phyloP scores from a whole-genome alignment of 2,797 vertebrate genomes.

The Pampus argenteus region DNA sequence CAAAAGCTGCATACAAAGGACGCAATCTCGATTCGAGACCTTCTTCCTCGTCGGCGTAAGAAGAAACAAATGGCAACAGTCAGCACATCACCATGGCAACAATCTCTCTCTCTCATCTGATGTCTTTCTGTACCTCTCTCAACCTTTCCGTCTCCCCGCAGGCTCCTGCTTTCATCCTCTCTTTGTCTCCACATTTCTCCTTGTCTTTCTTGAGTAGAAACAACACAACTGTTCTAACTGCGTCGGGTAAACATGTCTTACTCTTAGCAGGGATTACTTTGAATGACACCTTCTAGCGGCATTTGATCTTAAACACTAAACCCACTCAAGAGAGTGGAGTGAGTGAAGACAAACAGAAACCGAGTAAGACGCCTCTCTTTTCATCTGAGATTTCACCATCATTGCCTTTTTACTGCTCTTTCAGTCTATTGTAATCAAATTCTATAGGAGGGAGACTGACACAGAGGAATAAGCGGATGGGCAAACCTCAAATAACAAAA shows the following conservation, averaged over 20 bases:
- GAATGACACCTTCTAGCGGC: conserved; percentile 27
- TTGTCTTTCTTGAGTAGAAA: not conserved
- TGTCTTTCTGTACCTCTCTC: conserved; percentile 27
- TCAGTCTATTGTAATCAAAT: conserved; percentile 26
- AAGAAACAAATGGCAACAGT: conserved; percentile 44
- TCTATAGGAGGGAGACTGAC: not conserved
- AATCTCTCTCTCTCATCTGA: conserved; percentile 39
- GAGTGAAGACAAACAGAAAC: conserved; percentile 28
- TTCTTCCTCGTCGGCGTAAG: conserved; percentile 12
- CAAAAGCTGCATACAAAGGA: conserved; percentile 9
- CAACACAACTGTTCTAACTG: conserved; percentile 16
- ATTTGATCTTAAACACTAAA: conserved; percentile 17
- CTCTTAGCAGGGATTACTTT: conserved; percentile 8
- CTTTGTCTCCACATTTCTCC: not conserved
- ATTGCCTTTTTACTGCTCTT: not conserved
- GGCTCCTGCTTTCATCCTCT: conserved; percentile 29
- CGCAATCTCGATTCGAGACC: conserved; percentile 14
- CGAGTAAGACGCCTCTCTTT: conserved; percentile 26
- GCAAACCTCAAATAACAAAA: not conserved
- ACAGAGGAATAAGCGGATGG: not conserved
- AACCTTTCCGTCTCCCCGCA: conserved; percentile 26
- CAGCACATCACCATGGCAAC: conserved; percentile 66
- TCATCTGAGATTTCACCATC: not conserved
- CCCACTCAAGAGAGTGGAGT: not conserved
- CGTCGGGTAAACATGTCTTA: not conserved